These are phyloP conservation scores for Hetaerina americana DNA, from an alignment of 1,140 invertebrate genomes.

Conservation along the genomic window DNA sequence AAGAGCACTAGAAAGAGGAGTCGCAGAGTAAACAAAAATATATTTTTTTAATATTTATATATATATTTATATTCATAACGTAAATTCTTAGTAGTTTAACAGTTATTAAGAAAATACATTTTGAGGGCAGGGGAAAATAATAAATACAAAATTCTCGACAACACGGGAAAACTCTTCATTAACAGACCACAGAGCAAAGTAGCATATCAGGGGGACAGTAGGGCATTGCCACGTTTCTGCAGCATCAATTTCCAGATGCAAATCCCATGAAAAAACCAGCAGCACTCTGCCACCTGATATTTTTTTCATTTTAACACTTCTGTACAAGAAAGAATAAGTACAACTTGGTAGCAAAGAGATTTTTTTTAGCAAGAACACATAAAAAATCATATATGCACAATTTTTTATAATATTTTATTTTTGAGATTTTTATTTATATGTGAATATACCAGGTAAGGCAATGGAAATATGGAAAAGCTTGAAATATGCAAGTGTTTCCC, in stretches of 20 bases:
- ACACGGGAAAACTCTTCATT: background rate
- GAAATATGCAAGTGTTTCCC: background rate
- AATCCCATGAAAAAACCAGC: background rate
- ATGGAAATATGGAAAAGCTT: background rate
- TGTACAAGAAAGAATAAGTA: background rate
- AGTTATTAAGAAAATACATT: background rate
- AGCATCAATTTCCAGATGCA: background rate
- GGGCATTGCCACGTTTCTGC: background rate
- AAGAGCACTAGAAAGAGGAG: background rate
- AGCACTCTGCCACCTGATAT: background rate
- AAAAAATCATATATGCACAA: constrained; percentile 1
- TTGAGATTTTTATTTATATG: background rate
- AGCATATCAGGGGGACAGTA: background rate
- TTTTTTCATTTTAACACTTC: background rate
- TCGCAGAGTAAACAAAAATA: background rate
- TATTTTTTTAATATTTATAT: too few species aligned
- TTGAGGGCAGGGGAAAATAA: background rate
- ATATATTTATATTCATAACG: background rate
- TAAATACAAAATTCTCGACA: background rate
- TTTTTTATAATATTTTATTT: background rate
- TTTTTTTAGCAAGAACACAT: background rate
- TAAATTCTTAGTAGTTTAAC: background rate
- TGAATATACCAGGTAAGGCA: background rate
- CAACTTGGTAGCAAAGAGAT: background rate
- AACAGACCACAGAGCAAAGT: background rate